A percentile compares a stretch with the other conserved stretches of the same genome.
Conservation (phyloP, 2,113 vertebrate genomes). For the Platysteira castanea region DNA sequence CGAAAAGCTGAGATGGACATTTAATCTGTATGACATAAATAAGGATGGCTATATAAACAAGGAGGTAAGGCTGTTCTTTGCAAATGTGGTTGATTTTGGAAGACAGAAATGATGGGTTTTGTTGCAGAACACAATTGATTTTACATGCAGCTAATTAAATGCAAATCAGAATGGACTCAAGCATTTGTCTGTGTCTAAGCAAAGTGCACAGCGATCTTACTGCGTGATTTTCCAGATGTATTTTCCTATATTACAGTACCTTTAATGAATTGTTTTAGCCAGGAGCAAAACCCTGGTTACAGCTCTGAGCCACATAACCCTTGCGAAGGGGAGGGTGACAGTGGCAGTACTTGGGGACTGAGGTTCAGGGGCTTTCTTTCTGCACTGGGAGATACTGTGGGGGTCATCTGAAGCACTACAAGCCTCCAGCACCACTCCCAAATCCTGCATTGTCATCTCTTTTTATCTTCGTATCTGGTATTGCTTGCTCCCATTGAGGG, state of each 20-base stretch:
- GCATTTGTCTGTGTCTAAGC: background rate
- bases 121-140: background rate
- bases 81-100: background rate
- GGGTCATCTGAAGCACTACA: background rate
- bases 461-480: background rate
- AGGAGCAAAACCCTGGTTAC: background rate
- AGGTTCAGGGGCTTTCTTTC: background rate
- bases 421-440: background rate
- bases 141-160: background rate
- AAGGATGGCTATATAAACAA: slow-evolving; percentile 96
- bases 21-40: slow-evolving; percentile 97
- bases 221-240: background rate
- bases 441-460: background rate
- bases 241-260: background rate
- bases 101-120: background rate
- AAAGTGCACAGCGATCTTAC: background rate
- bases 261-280: background rate
- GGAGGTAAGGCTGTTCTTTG: slow-evolving; percentile 76
- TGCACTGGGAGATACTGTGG: background rate
- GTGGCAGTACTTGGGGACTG: background rate
- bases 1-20: slow-evolving; percentile 95
- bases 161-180: background rate
- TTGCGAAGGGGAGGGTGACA: accelerated
- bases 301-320: background rate
- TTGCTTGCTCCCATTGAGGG: background rate